A percentile compares a stretch with the other conserved stretches of the same genome.
phyloP scores from a whole-genome alignment of 2,113 vertebrate genomes.

The Oncorhynchus kisutch region DNA sequence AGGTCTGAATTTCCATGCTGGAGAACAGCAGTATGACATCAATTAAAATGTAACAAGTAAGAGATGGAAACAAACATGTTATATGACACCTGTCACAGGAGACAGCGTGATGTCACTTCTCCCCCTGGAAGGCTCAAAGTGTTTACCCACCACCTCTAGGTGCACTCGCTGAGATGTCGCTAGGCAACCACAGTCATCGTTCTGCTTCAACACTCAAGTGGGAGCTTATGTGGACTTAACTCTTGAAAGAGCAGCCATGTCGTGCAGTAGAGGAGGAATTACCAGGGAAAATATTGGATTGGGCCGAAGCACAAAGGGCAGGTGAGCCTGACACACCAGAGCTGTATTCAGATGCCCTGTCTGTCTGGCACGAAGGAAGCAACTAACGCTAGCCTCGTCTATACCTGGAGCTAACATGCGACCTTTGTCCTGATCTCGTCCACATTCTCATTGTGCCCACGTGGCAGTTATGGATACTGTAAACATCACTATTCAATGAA shows the following conservation, averaged over 20 bases:
- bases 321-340: slow-evolving; percentile 41
- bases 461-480: too few species aligned
- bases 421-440: too few species aligned
- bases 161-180: slow-evolving; percentile 63
- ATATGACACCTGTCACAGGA: slow-evolving; percentile 42
- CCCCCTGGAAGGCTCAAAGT: slow-evolving; percentile 57
- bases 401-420: too few species aligned
- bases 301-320: slow-evolving; percentile 49
- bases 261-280: slow-evolving; percentile 67
- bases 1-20: too few species aligned
- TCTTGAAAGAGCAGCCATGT: slow-evolving; percentile 66
- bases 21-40: slow-evolving; percentile 14
- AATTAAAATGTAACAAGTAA: slow-evolving; percentile 48
- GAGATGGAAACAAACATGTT: slow-evolving; percentile 2
- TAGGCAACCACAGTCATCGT: slow-evolving; percentile 71
- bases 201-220: slow-evolving; percentile 69
- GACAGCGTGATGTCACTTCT: slow-evolving; percentile 33
- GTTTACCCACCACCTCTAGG: slow-evolving; percentile 72
- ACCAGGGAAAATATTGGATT: slow-evolving; percentile 71
- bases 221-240: slow-evolving; percentile 75
- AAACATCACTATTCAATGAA: neutral
- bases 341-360: neutral
- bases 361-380: neutral
- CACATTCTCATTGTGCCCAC: too few species aligned
- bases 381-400: neutral